Percentiles rank a stretch among this genome's conserved stretches.
Conservation (phyloP, 2,888 invertebrate genomes). For the Coelogynopora nodosa region DNA sequence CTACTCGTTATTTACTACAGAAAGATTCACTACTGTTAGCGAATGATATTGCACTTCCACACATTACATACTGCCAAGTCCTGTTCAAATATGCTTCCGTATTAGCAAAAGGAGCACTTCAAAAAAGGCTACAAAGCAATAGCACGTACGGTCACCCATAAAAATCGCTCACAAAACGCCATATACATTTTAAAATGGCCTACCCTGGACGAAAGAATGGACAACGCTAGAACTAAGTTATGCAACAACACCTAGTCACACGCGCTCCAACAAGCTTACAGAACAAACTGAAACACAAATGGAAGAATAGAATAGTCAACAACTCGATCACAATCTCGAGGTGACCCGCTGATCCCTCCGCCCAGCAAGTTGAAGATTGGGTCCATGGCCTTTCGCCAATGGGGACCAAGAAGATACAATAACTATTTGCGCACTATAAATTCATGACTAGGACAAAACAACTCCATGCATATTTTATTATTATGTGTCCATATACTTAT, state of each 20-base stretch:
- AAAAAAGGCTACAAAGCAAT: background rate
- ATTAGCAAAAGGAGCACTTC: slow-evolving; percentile 28
- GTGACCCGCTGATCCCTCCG: slow-evolving; percentile 22
- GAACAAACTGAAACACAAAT: background rate
- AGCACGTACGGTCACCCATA: slow-evolving; percentile 14
- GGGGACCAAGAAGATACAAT: slow-evolving; percentile 9
- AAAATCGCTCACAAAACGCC: slow-evolving; percentile 19
- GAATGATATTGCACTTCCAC: background rate
- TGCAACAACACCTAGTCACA: slow-evolving; percentile 21
- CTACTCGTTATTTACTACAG: background rate
- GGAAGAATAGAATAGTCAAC: background rate
- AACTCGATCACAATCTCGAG: background rate
- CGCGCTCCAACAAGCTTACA: background rate
- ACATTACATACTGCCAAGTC: background rate
- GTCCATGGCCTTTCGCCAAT: slow-evolving; percentile 9
- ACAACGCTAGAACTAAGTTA: background rate
- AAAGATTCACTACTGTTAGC: background rate
- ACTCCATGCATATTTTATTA: background rate
- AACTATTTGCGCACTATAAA: background rate
- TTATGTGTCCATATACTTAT: too few relatives aligned
- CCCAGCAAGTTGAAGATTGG: slow-evolving; percentile 24
- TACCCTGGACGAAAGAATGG: slow-evolving; percentile 31
- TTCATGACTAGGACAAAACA: background rate
- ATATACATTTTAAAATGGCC: slow-evolving; percentile 17
- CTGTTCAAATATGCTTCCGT: background rate